Conservation (phyloP, 1,140 invertebrate species). For the Diploscapter pachys region DNA sequence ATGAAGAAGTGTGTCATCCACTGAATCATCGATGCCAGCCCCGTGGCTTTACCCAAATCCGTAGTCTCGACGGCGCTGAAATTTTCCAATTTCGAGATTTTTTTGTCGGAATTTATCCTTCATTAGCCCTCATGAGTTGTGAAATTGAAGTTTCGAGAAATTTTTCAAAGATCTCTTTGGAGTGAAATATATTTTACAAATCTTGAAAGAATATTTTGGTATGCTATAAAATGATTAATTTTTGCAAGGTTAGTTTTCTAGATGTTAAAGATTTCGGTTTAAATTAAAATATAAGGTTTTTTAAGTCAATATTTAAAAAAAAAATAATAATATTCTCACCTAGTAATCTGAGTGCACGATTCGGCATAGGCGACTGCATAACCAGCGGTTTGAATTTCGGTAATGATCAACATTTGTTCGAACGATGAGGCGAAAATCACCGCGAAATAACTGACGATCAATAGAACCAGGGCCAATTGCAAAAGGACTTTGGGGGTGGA, state of each 20-base stretch:
- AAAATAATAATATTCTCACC: too few relatives aligned
- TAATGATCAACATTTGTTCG: slow-evolving; percentile 52
- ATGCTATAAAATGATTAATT: neutral
- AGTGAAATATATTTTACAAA: too few relatives aligned
- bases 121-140: neutral
- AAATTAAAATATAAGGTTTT: slow-evolving; percentile 5
- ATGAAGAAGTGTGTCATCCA: slow-evolving; percentile 56
- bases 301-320: slow-evolving; percentile 7
- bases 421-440: slow-evolving; percentile 50
- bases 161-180: neutral
- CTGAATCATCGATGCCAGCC: slow-evolving; percentile 58
- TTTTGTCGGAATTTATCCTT: neutral
- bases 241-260: neutral
- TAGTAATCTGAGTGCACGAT: slow-evolving; percentile 56
- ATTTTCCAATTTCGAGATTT: neutral
- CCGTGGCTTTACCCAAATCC: slow-evolving; percentile 56
- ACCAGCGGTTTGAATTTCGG: slow-evolving; percentile 53
- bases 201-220: too few relatives aligned
- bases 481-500: slow-evolving; percentile 46
- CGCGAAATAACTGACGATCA: slow-evolving; percentile 45
- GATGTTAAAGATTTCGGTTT: neutral
- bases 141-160: neutral
- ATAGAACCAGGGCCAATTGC: slow-evolving; percentile 45
- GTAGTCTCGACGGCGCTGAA: slow-evolving; percentile 53
- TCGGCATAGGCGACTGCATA: slow-evolving; percentile 59